phyloP scores from a whole-genome alignment of 2,797 vertebrate genomes.

The Huso huso region DNA sequence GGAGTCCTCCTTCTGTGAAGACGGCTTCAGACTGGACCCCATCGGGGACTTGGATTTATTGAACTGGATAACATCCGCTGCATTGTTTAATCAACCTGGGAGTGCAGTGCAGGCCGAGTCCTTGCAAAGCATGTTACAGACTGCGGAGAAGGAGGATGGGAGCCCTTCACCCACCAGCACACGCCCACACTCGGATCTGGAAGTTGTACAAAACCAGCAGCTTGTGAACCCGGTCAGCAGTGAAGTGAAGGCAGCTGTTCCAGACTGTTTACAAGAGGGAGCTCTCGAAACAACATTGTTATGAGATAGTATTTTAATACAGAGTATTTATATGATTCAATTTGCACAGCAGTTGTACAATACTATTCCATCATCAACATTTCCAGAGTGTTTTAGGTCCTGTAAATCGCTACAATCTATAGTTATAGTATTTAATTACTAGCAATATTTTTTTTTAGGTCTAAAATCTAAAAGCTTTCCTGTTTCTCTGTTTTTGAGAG shows the following conservation, averaged over 20 bases:
- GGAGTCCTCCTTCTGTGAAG: constrained; percentile 20
- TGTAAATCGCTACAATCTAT: constrained; percentile 53
- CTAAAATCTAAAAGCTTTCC: constrained; percentile 32
- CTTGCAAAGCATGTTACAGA: constrained; percentile 39
- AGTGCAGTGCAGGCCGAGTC: constrained; percentile 51
- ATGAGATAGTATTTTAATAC: constrained; percentile 43
- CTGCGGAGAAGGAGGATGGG: constrained; percentile 33
- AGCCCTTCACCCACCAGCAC: constrained; percentile 35
- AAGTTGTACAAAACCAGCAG: constrained; percentile 37
- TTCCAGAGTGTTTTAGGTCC: constrained; percentile 53
- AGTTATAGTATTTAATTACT: constrained; percentile 27
- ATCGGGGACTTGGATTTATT: constrained; percentile 43
- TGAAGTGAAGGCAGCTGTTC: constrained; percentile 19
- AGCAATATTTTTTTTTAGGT: constrained; percentile 39
- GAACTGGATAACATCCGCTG: constrained; percentile 65
- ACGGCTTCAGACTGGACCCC: constrained; percentile 24
- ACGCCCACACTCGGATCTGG: constrained; percentile 24
- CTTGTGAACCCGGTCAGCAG: constrained; percentile 21
- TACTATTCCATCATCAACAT: constrained; percentile 48
- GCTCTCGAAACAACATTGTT: constrained; percentile 56
- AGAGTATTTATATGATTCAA: constrained; percentile 51
- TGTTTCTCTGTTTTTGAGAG: constrained; percentile 25
- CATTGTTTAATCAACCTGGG: constrained; percentile 50
- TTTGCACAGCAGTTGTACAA: constrained; percentile 73
- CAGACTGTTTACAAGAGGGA: constrained; percentile 33